Evolutionary conservation across 2,797 vertebrate genomes (phyloP).

Genomic region (Acrossocheilus wenchowensis): DNA sequence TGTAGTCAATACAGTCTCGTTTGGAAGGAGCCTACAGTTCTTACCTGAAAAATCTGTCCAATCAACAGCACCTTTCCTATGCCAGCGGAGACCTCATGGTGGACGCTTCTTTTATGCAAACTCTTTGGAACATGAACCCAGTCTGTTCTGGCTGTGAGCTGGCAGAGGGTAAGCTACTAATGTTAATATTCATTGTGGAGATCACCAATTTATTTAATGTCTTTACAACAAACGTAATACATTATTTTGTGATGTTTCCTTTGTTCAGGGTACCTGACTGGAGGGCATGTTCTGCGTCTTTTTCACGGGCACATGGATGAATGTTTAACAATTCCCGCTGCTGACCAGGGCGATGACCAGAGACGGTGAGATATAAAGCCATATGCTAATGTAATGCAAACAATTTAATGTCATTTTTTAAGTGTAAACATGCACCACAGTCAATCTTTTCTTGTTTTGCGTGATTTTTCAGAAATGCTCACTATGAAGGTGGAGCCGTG

Average conservation of each 20-base stretch:
- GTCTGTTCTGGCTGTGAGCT: slow-evolving; percentile 91
- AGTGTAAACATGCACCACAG: not conserved
- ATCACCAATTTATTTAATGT: not conserved
- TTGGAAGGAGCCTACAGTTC: not conserved
- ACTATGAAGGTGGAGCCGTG: slow-evolving; percentile 91
- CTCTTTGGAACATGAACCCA: slow-evolving; percentile 96
- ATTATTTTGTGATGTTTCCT: not conserved
- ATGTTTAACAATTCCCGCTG: slow-evolving; percentile 87
- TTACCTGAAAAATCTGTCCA: slow-evolving; percentile 4
- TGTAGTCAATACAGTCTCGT: not conserved
- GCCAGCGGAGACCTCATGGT: slow-evolving; percentile 94
- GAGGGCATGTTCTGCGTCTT: slow-evolving; percentile 90
- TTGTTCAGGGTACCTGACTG: slow-evolving; percentile 84
- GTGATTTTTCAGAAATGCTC: slow-evolving; percentile 80
- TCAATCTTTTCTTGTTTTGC: not conserved
- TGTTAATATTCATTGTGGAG: not conserved
- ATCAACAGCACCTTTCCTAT: slow-evolving; percentile 88
- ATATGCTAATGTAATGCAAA: not conserved
- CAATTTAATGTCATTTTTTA: not conserved
- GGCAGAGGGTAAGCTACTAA: slow-evolving; percentile 80
- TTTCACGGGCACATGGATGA: slow-evolving; percentile 97
- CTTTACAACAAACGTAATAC: not conserved
- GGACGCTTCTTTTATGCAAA: slow-evolving; percentile 97
- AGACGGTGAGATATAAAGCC: slow-evolving; percentile 77
- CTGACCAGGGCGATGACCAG: slow-evolving; percentile 91